Base-by-base conservation (phyloP, 2,113 vertebrate genomes). In the Catharus fuscescens region DNA sequence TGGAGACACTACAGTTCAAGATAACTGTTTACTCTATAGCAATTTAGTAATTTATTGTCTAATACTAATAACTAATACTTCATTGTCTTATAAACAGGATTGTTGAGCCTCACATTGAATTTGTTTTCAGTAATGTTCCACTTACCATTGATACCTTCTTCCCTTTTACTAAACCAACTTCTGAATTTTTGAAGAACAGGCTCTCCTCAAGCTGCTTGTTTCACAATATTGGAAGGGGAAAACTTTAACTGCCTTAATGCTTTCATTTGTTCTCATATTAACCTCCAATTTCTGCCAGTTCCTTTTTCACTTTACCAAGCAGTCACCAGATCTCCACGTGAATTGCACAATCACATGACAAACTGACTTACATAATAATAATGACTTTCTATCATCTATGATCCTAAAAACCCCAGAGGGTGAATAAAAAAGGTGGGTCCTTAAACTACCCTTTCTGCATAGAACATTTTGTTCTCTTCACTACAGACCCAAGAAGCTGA, bases 301-400 rank as follows among this genome's bases (percentile, higher is more conserved):
- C 88, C 86, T 66, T 74, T 93, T 96, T 84, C 83, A 79, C 36
- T 81, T 88, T 32, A 62, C 10, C 9, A 67, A 79, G 23, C 16
- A 81, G 80, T 79, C 90, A 94, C 23, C 77, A 93, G 86, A 95
- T 60, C 50, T n/a, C 42, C 86, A 95, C 3, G 2, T 66, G 80
- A 92, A 66, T 19, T 57, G 56, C 44, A 88, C 17, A 59, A 60
- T 34, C 80, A 65, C 11, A 56, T 48, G 70, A 87, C 61, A 92
- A 81, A 80, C 23, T 56, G 15, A 61, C 26, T 90, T 52, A 16
- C 17, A 88, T 38, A 77, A 73, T 26, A 88, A 61, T 34, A 83
- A 50, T 32, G 15, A 70, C 60, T 81, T 78, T 76, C 40, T 64
- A 56, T 25, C 26, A 88, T 19, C 24, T 71, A 14, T 56, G 31